phyloP scores from a whole-genome alignment of 2,888 invertebrate genomes.

The Uloborus plumipes region DNA sequence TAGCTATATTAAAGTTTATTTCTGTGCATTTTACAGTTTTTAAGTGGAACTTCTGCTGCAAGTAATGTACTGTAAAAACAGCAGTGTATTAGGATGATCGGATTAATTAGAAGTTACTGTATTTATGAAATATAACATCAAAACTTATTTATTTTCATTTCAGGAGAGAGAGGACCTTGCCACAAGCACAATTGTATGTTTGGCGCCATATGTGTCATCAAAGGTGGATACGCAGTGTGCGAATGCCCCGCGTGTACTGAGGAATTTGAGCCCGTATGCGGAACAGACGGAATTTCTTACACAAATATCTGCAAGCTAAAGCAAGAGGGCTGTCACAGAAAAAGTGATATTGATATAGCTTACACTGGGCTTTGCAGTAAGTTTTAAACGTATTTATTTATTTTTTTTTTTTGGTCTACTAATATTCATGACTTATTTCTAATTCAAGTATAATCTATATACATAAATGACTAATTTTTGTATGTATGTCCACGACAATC shows the following conservation, averaged over 20 bases:
- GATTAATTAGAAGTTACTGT: too few species aligned
- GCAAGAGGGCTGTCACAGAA: constrained; percentile 83
- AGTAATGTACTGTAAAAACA: too few species aligned
- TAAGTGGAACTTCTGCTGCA: too few species aligned
- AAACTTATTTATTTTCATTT: not conserved
- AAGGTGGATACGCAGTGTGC: constrained; percentile 80
- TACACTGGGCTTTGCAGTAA: constrained; percentile 90
- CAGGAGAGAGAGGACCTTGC: constrained; percentile 71
- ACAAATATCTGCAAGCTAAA: constrained; percentile 87
- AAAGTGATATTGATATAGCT: constrained; percentile 81
- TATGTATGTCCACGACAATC: too few species aligned
- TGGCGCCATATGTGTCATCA: constrained; percentile 82
- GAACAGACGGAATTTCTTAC: constrained; percentile 73
- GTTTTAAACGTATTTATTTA: constrained; percentile 71
- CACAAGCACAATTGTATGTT: constrained; percentile 78
- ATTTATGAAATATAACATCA: too few species aligned
- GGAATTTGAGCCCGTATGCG: constrained; percentile 88
- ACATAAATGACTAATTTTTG: too few species aligned
- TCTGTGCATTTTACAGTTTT: too few species aligned
- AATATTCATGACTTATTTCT: too few species aligned
- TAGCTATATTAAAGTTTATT: too few species aligned
- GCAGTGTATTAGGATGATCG: too few species aligned
- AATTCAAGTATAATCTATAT: too few species aligned
- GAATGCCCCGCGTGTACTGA: constrained; percentile 87
- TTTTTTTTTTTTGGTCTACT: too few species aligned